phyloP scores from a whole-genome alignment of 2,113 vertebrate species.

The Oncorhynchus masou region DNA sequence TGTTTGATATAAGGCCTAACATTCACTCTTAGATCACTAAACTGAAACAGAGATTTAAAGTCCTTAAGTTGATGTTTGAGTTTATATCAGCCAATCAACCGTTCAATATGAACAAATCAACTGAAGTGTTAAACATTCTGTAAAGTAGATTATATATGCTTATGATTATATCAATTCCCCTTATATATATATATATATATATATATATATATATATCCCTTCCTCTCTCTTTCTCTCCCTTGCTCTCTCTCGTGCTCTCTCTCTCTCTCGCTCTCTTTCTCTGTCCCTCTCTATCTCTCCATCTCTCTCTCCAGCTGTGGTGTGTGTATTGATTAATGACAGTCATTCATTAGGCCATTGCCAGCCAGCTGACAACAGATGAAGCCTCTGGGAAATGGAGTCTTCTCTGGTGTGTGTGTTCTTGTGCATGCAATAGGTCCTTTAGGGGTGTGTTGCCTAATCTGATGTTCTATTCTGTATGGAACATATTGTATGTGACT shows the following conservation, averaged over 20 bases:
- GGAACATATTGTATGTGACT: constrained; percentile 24
- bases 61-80: no score
- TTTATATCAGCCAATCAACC: no score
- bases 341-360: constrained; percentile 73
- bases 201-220: background rate
- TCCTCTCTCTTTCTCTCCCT: background rate
- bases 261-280: background rate
- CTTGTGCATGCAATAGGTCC: background rate
- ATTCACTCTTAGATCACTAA: no score
- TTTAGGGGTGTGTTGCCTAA: constrained; percentile 6
- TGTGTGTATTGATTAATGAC: constrained; percentile 66
- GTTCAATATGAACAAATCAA: no score
- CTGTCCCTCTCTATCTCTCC: constrained; percentile 17
- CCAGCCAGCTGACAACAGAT: constrained; percentile 58
- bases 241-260: background rate
- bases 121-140: no score
- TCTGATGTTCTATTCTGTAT: constrained; percentile 39
- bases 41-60: no score
- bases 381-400: constrained; percentile 61
- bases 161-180: no score
- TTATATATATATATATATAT: background rate
- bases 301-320: constrained; percentile 32
- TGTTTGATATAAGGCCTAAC: no score
- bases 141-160: no score
- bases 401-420: constrained; percentile 22